Evolutionary conservation across 2,797 vertebrate genomes (phyloP), one percentile per base, ranked within the genome.

Genomic region (Gymnoscopelus microlampas): DNA sequence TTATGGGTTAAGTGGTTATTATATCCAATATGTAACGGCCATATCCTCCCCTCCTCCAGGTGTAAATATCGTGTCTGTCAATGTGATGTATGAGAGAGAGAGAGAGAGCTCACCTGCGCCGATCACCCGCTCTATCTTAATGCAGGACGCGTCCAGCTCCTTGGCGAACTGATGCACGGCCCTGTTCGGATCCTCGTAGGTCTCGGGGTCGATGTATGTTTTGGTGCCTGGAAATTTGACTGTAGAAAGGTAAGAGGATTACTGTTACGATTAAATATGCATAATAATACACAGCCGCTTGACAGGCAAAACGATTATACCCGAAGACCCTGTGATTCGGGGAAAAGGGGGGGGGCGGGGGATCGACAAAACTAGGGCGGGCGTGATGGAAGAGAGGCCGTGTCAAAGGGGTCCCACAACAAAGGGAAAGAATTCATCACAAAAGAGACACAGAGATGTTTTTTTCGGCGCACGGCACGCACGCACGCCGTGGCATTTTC

Each of bases 151-250:
- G 85, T 99, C 98, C 93, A 99, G 95, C 94, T 99, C 98, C 94
- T 98, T 99, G 94, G 98, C 97, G 88, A 99, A 99, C 91, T 99
- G 97, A 95, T 99, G 98, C 94, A 99, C 96, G 91, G 98, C 98
- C 93, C 97, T 95, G 95, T 96, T 99, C 58, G 98, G 97, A 92
- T 99, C 98, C 90, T 99, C 98, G 66, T 99, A 99, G 90, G 97
- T 99, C 94, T 98, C 97, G 73, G 98, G 98, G 95, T 99, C 97
- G 91, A 99, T 97, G 96, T 99, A 99, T 85, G 97, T 99, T 96
- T 99, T 99, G 95, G 96, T 97, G 95, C 98, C 98, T 96, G 98
- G 98, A 96, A 99, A 98, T 98, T 99, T 99, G 94, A 99, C 97
- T 99, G 96, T 95, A 96, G 95, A 96, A 95, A 95, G 94, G 95